A percentile compares a stretch with the other conserved stretches of the same genome.
Evolutionary conservation across 2,888 invertebrate species (phyloP).

Genomic region (Dryadula phaetusa): DNA sequence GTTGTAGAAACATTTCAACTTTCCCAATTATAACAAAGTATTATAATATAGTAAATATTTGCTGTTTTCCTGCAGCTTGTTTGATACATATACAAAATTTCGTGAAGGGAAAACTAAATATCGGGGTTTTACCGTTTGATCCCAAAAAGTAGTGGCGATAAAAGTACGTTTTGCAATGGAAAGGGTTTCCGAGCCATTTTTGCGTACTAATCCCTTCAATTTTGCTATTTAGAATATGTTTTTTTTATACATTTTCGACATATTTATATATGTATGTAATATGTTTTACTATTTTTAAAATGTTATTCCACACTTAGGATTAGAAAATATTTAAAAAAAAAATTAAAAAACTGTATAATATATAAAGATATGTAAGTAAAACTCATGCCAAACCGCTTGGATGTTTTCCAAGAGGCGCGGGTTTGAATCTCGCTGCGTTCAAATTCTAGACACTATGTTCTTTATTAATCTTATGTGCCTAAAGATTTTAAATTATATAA

Average conservation of each 20-base stretch:
- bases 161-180: conserved; percentile 20
- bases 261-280: no score
- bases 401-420: no score
- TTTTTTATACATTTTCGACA: background rate
- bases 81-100: background rate
- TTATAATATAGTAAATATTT: background rate
- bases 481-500: no score
- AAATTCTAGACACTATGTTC: no score
- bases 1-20: background rate
- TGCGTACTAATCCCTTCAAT: conserved; percentile 20
- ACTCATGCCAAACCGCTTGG: no score
- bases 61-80: background rate
- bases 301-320: no score
- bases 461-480: no score
- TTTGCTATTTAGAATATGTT: background rate
- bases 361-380: no score
- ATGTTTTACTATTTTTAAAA: no score
- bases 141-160: conserved; percentile 8
- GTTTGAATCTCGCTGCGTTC: no score
- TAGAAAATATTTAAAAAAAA: no score
- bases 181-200: conserved; percentile 22
- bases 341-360: no score
- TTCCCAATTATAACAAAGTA: conserved; percentile 13
- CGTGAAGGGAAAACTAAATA: background rate
- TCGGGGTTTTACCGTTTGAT: conserved; percentile 21